Base-by-base conservation (phyloP, 1,140 invertebrate species). In the Aphis gossypii region DNA sequence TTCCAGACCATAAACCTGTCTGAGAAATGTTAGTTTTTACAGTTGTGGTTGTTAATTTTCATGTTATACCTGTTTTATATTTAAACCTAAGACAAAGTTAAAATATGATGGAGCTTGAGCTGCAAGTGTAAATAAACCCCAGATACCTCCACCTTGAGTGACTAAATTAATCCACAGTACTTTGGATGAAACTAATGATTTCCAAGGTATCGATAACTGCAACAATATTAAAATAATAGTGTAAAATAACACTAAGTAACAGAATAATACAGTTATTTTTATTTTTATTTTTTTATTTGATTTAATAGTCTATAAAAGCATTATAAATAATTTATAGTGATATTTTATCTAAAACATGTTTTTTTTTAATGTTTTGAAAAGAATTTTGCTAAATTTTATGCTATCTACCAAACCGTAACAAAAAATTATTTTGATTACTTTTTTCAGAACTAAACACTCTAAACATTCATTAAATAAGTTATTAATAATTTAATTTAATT, bases 91-190 rank as follows among this genome's bases (percentile, higher is more conserved):
- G 48, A 98, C 96, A 94, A 97, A 96, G 93, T 97, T 97, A 95
- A 99, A 97, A 95, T 98, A 99, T 2, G 97, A 97, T 0, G 98
- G 98, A 1, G 98, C 96, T 94, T 98, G 97, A 2, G 97, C 98
- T 95, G 98, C 96, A 87, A 98, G 95, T 0, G 97, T 98, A 94
- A 98, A 97, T 54, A 98, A 96, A 2, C 97, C 97, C 98, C 98
- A 99, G 94, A 97, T 96, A 82, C 97, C 96, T 21, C 97, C 97
- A 96, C 97, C 97, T 95, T 99, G 97, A 2, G 97, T 96, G 1
- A 97, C 94, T 88, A 97, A 96, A 92, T 97, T 97, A 51, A 98
- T 96, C 97, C 97, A 98, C 2, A 98, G 96, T 0, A 98, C 97
- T 6, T 95, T 94, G 1, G 98, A 98, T 1, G 96, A 97, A 1